Percentiles rank a stretch among this genome's conserved stretches.
phyloP scores from a whole-genome alignment of 2,113 vertebrate species.

The Tupaia chinensis region DNA sequence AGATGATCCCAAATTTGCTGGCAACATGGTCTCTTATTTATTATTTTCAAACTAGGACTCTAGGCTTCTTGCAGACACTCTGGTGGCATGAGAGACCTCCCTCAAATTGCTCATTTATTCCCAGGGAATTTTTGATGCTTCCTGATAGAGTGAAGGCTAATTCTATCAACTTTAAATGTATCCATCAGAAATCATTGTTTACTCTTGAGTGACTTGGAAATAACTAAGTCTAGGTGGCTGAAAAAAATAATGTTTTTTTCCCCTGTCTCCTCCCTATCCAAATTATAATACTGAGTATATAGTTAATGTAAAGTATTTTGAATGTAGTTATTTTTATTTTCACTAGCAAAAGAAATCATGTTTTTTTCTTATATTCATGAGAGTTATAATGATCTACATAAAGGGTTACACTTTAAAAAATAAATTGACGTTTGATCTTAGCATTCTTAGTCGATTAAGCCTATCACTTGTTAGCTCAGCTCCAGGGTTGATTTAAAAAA shows the following conservation, averaged over 20 bases:
- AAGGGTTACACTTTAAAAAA: conserved; percentile 80
- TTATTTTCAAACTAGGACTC: conserved; percentile 13
- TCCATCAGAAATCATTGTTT: neutral
- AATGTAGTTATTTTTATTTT: conserved; percentile 63
- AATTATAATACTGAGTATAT: neutral
- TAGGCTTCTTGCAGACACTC: neutral
- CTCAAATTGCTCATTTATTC: neutral
- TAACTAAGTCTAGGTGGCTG: neutral
- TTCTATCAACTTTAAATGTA: neutral
- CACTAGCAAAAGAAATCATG: conserved; percentile 53
- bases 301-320: conserved; percentile 19
- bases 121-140: neutral
- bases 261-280: neutral
- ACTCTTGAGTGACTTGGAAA: conserved; percentile 7
- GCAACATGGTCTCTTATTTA: conserved; percentile 87
- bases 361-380: conserved; percentile 71
- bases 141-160: conserved; percentile 3
- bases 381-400: conserved; percentile 77
- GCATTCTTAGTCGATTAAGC: conserved; percentile 81
- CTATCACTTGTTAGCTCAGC: conserved; percentile 81
- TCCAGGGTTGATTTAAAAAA: conserved; percentile 71
- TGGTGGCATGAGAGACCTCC: neutral
- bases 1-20: too few relatives aligned
- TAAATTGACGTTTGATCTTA: conserved; percentile 78
- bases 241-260: neutral